Evolutionary conservation across 2,797 vertebrate species (phyloP), one percentile per base, ranked within the genome.

Genomic region (Cetoscarus ocellatus): DNA sequence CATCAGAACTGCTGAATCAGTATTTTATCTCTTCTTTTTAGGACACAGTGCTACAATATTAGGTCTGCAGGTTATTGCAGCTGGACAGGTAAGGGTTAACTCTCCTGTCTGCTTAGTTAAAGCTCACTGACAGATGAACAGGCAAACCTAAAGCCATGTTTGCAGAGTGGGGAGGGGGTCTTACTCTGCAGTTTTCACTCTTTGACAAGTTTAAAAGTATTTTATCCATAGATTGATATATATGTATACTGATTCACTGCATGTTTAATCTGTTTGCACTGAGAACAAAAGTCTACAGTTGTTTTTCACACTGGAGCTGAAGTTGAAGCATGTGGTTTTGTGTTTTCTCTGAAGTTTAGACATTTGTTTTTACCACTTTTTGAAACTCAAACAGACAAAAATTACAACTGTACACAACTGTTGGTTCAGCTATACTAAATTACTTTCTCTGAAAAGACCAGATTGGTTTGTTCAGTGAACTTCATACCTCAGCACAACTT

Each of bases 401-500:
- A 61, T 73, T 54, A 51, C 19, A 72, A 61, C 44, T 27, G 38
- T 77, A 75, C 10, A 53, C 62, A 70, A 14, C 8, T 43, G n/a
- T n/a, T n/a, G n/a, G n/a, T n/a, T n/a, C n/a, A n/a, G n/a, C 61
- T 49, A 82, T 80, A 70, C 64, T 69, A 14, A 83, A 79, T 66
- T 39, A 61, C 72, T 79, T 73, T 73, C 59, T 67, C 38, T 84
- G 79, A 79, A 87, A 69, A 63, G 50, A 77, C 42, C 83, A 74
- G 77, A 86, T 75, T 68, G 68, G 72, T 67, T 77, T 82, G 80
- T 76, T 83, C 67, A 70, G 80, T 87, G 87, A 93, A 92, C 91
- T 93, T 91, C 79, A 90, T 86, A 84, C 86, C 82, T 86, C 70
- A 44, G 80, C 86, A 83, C 39, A 89, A 92, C 83, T 92, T 90